Conservation (phyloP, 2,113 vertebrate species). For the Indicator indicator region DNA sequence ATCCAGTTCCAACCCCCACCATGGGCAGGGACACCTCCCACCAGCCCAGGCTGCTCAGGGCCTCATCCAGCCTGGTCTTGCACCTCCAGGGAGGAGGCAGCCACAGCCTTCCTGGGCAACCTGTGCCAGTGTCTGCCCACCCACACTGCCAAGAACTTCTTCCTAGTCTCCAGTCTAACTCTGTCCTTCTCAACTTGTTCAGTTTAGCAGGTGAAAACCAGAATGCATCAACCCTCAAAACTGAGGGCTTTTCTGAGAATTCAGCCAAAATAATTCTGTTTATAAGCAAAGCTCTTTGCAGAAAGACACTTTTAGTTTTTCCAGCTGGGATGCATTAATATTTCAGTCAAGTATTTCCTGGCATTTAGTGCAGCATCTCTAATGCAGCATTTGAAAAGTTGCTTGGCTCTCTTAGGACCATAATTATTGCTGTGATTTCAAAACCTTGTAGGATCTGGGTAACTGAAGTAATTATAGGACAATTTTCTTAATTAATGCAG, state of each 20-base stretch:
- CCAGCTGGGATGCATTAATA: slow-evolving; percentile 60
- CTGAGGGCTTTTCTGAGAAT: background rate
- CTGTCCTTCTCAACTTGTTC: background rate
- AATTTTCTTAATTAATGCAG: slow-evolving; percentile 75
- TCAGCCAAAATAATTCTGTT: slow-evolving; percentile 7
- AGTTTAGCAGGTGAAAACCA: background rate
- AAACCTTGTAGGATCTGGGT: slow-evolving; percentile 42
- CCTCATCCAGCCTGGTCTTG: too few species aligned
- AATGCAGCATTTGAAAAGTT: slow-evolving; percentile 64
- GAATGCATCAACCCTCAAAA: background rate
- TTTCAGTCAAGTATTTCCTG: slow-evolving; percentile 57
- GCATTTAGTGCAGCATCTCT: slow-evolving; percentile 59
- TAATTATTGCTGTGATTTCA: slow-evolving; percentile 64
- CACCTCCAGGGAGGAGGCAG: too few species aligned
- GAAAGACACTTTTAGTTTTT: background rate
- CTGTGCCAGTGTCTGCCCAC: too few species aligned
- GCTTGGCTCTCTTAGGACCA: slow-evolving; percentile 45
- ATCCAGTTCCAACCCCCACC: too few species aligned
- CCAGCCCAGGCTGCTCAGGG: too few species aligned
- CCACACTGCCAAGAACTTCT: too few species aligned
- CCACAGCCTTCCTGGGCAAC: too few species aligned
- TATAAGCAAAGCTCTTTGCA: slow-evolving; percentile 1
- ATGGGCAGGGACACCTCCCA: too few species aligned
- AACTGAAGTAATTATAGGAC: slow-evolving; percentile 64
- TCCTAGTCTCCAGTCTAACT: background rate